These are phyloP conservation scores for Aphelinus certus DNA, from an alignment of 1,140 invertebrate species.

Conservation along the genomic window DNA sequence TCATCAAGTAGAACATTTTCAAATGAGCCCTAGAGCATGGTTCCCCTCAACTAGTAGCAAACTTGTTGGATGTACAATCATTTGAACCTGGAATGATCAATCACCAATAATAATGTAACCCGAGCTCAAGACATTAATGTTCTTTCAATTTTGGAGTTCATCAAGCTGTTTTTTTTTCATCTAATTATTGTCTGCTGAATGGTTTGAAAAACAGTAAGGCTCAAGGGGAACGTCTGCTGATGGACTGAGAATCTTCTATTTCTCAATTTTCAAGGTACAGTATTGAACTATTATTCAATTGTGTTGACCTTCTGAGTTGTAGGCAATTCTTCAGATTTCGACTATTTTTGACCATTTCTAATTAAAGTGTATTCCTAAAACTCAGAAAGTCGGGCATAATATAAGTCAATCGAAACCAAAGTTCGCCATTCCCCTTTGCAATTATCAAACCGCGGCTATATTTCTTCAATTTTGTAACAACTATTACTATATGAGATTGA, in stretches of 20 bases:
- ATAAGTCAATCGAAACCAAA: too few species aligned
- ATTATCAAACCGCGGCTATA: too few species aligned
- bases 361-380: too few species aligned
- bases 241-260: not conserved
- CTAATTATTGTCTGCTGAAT: conserved; percentile 36
- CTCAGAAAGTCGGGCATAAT: too few species aligned
- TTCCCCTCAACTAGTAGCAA: conserved; percentile 10
- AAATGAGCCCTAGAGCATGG: conserved; percentile 2
- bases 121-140: not conserved
- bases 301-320: not conserved
- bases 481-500: too few species aligned
- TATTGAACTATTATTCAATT: conserved; percentile 7
- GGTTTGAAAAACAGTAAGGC: conserved; percentile 27
- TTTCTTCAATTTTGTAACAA: too few species aligned
- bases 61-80: conserved; percentile 16
- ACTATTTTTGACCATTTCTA: too few species aligned
- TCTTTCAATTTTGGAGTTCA: conserved; percentile 18
- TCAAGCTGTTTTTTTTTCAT: conserved; percentile 20
- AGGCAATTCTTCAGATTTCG: too few species aligned
- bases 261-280: conserved; percentile 8
- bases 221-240: too few species aligned
- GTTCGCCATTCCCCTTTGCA: too few species aligned
- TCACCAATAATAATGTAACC: conserved; percentile 5
- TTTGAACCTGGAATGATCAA: conserved; percentile 12
- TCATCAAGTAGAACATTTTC: not conserved